Conservation (phyloP, 2,797 vertebrate genomes). For the Oreochromis mossambicus region DNA sequence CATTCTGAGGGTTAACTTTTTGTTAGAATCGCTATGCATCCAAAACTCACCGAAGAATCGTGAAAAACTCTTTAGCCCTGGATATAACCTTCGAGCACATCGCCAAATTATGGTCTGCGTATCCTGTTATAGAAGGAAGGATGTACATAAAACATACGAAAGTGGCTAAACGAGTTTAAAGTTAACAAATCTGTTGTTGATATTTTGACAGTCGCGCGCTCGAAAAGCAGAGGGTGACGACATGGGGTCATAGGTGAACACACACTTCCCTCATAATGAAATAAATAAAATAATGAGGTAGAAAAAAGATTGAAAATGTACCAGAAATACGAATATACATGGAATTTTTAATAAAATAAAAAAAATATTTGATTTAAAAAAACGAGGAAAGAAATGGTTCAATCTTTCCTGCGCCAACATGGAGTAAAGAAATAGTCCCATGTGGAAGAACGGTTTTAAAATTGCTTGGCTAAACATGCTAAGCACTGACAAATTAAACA, state of each 20-base stretch:
- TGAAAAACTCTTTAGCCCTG: conserved; percentile 45
- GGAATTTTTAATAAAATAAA: rapidly evolving
- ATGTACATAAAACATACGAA: neutral
- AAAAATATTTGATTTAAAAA: neutral
- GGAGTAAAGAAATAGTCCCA: conserved; percentile 62
- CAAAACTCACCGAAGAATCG: conserved; percentile 63
- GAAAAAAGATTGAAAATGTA: neutral
- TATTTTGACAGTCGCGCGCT: conserved; percentile 63
- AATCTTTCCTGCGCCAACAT: conserved; percentile 16
- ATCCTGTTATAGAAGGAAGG: neutral
- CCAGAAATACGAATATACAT: neutral
- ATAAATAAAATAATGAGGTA: neutral
- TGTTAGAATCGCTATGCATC: neutral
- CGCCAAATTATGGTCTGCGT: rapidly evolving
- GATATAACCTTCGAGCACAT: conserved; percentile 56
- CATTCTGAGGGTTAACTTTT: neutral
- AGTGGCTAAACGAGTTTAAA: neutral
- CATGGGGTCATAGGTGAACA: conserved; percentile 31
- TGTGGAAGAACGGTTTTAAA: neutral
- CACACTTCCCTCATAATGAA: neutral
- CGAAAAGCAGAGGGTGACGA: conserved; percentile 2
- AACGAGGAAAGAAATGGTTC: conserved; percentile 43
- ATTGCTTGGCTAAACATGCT: rapidly evolving
- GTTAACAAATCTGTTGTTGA: neutral
- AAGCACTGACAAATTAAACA: neutral